Percentiles rank a stretch among this genome's conserved stretches.
phyloP scores from a whole-genome alignment of 2,113 vertebrate species.

The Anguilla rostrata region DNA sequence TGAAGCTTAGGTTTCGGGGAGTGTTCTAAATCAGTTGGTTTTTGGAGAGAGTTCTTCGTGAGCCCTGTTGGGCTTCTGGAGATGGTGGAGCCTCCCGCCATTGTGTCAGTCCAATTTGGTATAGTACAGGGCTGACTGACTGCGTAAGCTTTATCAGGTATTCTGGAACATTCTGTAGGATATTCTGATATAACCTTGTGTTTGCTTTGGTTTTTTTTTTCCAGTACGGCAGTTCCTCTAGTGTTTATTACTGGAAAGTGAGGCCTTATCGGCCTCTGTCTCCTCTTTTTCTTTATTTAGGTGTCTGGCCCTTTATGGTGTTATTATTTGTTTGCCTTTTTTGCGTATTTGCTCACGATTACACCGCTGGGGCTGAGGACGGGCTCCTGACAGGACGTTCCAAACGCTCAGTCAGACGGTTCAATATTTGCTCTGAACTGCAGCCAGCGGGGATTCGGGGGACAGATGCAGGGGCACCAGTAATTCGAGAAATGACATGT shows the following conservation, averaged over 20 bases:
- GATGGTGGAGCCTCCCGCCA: background rate
- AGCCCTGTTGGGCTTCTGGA: background rate
- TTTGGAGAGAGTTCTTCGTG: background rate
- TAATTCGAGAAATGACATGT: background rate
- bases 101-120: background rate
- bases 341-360: background rate
- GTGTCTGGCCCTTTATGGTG: background rate
- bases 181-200: background rate
- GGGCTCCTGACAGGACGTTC: background rate
- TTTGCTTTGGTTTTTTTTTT: background rate
- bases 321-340: slow-evolving; percentile 6
- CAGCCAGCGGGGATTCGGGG: background rate
- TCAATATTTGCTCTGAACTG: slow-evolving; percentile 18
- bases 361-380: background rate
- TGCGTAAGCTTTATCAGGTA: background rate
- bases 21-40: background rate
- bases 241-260: too few relatives aligned
- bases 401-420: slow-evolving; percentile 1
- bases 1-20: background rate
- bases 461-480: background rate
- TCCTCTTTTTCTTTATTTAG: slow-evolving; percentile 3
- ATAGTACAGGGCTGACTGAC: background rate
- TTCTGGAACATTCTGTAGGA: background rate
- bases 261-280: background rate
- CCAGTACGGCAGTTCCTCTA: background rate